A percentile compares a stretch with the other conserved stretches of the same genome.
Conservation (phyloP, 53 echinoderm and acorn worm genomes). For the Mesocentrotus franciscanus region DNA sequence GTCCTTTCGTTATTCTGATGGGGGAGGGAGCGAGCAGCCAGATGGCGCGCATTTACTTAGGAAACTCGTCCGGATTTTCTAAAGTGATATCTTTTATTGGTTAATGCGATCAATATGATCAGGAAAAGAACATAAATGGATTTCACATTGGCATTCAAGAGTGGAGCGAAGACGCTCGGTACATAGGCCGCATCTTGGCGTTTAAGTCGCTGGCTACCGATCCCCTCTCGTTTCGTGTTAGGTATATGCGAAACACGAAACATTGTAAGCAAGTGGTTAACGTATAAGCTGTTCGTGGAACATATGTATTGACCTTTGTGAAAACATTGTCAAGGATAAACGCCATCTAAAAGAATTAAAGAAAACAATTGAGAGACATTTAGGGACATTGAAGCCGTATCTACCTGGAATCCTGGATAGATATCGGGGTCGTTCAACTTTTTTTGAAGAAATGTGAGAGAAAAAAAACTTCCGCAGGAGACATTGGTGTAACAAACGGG, state of each 20-base stretch:
- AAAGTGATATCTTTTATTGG: slow-evolving; percentile 53
- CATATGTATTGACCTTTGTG: slow-evolving; percentile 14
- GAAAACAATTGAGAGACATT: not conserved
- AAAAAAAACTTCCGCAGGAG: not conserved
- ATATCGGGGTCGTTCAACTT: slow-evolving; percentile 38
- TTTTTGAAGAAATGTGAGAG: slow-evolving; percentile 3
- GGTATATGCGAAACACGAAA: not conserved
- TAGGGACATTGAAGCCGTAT: too few relatives aligned
- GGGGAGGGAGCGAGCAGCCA: not conserved
- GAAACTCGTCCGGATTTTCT: not conserved
- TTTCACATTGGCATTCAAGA: slow-evolving; percentile 36
- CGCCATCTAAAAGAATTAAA: not conserved
- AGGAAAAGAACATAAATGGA: slow-evolving; percentile 49
- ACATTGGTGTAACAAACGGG: not conserved
- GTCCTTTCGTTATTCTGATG: not conserved
- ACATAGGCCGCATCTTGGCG: not conserved
- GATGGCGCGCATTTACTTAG: slow-evolving; percentile 39
- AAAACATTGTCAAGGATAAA: slow-evolving; percentile 41
- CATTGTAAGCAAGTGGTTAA: not conserved
- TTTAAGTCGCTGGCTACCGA: not conserved
- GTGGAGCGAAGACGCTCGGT: not conserved
- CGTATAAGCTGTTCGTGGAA: not conserved
- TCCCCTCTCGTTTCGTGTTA: not conserved
- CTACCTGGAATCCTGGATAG: not conserved
- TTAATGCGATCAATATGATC: slow-evolving; percentile 45